These are phyloP conservation scores for Mastomys natalensis DNA, from an alignment of 2,113 vertebrate genomes.

Conservation along the genomic window DNA sequence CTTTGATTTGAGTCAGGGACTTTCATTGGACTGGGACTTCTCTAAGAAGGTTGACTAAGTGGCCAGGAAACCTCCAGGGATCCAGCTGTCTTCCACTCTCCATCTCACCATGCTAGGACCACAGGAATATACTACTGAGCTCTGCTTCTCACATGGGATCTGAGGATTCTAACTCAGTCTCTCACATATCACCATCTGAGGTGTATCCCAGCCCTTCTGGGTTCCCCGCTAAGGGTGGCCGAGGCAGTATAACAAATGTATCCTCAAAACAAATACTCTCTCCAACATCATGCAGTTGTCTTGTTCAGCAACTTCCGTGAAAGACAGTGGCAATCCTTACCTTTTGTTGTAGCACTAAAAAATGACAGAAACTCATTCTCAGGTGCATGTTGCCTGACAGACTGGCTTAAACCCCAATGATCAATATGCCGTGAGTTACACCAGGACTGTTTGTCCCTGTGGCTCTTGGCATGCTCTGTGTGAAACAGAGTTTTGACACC, in stretches of 20 bases:
- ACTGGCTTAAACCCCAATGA: background rate
- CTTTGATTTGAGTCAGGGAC: no score
- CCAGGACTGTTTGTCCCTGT: background rate
- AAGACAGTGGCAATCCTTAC: background rate
- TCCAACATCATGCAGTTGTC: background rate
- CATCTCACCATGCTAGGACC: no score
- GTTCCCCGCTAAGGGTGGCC: no score
- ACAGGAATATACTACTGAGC: background rate
- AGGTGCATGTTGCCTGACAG: background rate
- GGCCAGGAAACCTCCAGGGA: background rate
- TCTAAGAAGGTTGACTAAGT: no score
- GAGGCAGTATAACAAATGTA: background rate
- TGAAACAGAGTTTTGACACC: constrained; percentile 62
- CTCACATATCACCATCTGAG: no score
- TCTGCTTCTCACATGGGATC: background rate
- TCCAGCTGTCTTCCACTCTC: background rate
- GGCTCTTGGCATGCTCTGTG: background rate
- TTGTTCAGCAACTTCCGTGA: background rate
- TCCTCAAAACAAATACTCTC: background rate
- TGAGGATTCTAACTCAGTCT: background rate
- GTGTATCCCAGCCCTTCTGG: background rate
- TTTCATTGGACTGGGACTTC: background rate
- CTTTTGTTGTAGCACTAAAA: background rate
- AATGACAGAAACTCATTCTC: constrained; percentile 28
- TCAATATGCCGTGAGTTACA: constrained; percentile 37